These are phyloP conservation scores for Thrips palmi DNA, from an alignment of 1,140 invertebrate species.

Conservation along the genomic window DNA sequence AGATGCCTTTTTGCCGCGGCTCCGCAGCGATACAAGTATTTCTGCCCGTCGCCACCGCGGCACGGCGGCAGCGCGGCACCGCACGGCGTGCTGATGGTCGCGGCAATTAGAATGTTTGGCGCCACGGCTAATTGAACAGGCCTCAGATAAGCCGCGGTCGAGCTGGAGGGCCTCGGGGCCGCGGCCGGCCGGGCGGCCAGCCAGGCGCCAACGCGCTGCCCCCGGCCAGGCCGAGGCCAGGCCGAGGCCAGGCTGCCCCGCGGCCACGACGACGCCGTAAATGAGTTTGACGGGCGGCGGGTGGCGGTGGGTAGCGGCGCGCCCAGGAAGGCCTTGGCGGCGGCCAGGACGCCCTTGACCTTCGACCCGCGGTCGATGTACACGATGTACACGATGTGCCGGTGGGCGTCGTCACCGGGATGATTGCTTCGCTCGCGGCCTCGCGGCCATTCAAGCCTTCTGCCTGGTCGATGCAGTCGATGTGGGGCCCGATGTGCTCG, in stretches of 20 bases:
- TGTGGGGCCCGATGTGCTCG: too few species aligned
- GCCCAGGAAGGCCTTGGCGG: too few species aligned
- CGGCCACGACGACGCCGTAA: slow-evolving; percentile 1
- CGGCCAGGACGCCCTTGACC: slow-evolving; percentile 1
- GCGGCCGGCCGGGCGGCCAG: slow-evolving; percentile 6
- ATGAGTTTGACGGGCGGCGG: too few species aligned
- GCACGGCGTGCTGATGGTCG: neutral
- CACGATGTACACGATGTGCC: slow-evolving; percentile 8
- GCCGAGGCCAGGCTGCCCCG: too few species aligned
- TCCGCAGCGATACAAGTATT: slow-evolving; percentile 10
- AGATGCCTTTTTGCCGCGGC: too few species aligned
- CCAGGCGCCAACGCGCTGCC: neutral
- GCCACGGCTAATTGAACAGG: slow-evolving; percentile 9
- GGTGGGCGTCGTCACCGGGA: slow-evolving; percentile 25
- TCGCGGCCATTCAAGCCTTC: too few species aligned
- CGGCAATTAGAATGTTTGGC: slow-evolving; percentile 7
- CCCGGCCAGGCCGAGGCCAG: slow-evolving; percentile 4
- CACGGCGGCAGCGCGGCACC: slow-evolving; percentile 4
- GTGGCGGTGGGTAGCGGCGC: too few species aligned
- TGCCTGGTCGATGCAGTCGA: too few species aligned
- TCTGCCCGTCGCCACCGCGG: slow-evolving; percentile 2
- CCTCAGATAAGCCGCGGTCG: slow-evolving; percentile 15
- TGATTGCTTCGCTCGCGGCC: slow-evolving; percentile 32
- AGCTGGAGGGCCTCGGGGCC: slow-evolving; percentile 16
- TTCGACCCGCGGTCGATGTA: slow-evolving; percentile 9